phyloP scores from a whole-genome alignment of 2,113 vertebrate genomes.

The Pongo pygmaeus region DNA sequence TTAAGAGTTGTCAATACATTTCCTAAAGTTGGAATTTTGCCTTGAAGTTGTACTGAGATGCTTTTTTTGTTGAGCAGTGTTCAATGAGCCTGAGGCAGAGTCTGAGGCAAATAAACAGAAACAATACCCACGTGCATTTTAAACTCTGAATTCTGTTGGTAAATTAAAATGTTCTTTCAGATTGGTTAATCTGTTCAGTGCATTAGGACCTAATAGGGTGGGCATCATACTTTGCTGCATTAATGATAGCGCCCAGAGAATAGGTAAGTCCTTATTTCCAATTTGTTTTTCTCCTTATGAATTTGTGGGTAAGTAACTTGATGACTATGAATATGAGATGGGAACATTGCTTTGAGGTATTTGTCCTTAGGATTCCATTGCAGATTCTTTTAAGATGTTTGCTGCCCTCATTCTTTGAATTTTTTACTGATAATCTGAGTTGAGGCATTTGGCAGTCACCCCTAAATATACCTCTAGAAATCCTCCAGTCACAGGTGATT shows the following conservation, averaged over 20 bases:
- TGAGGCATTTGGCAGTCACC: background rate
- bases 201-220: background rate
- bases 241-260: background rate
- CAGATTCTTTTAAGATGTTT: background rate
- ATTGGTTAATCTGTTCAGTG: constrained; percentile 44
- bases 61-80: constrained; percentile 34
- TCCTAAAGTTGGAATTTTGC: constrained; percentile 39
- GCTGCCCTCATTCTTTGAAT: background rate
- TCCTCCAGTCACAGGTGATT: background rate
- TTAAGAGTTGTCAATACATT: constrained; percentile 27
- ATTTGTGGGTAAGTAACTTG: background rate
- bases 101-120: constrained; percentile 71
- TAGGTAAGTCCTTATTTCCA: background rate
- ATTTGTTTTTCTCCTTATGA: constrained; percentile 8
- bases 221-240: background rate
- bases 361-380: background rate
- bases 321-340: background rate
- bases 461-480: too few species aligned
- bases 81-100: constrained; percentile 68
- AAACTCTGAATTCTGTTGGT: constrained; percentile 52
- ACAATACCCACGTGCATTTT: constrained; percentile 59
- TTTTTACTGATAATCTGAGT: background rate
- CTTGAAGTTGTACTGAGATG: constrained; percentile 52
- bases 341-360: background rate
- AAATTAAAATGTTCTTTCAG: constrained; percentile 61